Base-by-base conservation (phyloP, 1,140 invertebrate genomes). In the Colletes latitarsis region DNA sequence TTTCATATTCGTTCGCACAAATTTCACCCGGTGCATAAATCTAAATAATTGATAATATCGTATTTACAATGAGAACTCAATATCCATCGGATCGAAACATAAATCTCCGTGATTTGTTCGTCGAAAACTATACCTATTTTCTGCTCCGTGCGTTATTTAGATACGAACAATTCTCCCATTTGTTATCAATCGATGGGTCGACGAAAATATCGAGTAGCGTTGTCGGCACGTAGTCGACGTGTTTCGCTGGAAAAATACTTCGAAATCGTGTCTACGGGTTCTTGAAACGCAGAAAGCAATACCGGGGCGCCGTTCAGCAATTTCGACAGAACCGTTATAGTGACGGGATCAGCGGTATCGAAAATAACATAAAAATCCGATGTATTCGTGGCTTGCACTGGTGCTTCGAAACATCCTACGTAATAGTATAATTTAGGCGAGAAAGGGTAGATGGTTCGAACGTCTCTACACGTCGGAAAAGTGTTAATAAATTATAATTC, bases 211-310 rank as follows among this genome's bases (percentile, higher is more conserved):
- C 39, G 69, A 71, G 69, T 19, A 10, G 57, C 30, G 57, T 6
- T n/a, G 41, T 21, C 55, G 55, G 41, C 69, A 58, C 70, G 55
- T 72, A 46, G n/a, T 55, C 43, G 19, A 60, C 55, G 41, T 60
- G 55, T 72, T 72, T 72, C 41, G 53, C 19, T 58, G 52, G 70
- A 21, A 58, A 72, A 72, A 72, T 60, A 15, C 55, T 46, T 46
- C 30, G 55, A 60, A 43, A 55, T 39, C n/a, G 41, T 46, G 70
- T 72, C 55, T 43, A 53, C 19, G 8, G 21, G 55, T 4, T 43
- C 19, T 14, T 21, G 41, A 43, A 72, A 58, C 41, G 3, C 5
- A 58, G 41, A 4, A 72, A 60, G 41, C 53, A 39, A 6, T 30
- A 15, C 4, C 17, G 15, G n/a, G 15, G 14, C 19, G 8, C 41